Evolutionary conservation across 2,113 vertebrate genomes (phyloP).

Genomic region (Nesospiza acunhae): DNA sequence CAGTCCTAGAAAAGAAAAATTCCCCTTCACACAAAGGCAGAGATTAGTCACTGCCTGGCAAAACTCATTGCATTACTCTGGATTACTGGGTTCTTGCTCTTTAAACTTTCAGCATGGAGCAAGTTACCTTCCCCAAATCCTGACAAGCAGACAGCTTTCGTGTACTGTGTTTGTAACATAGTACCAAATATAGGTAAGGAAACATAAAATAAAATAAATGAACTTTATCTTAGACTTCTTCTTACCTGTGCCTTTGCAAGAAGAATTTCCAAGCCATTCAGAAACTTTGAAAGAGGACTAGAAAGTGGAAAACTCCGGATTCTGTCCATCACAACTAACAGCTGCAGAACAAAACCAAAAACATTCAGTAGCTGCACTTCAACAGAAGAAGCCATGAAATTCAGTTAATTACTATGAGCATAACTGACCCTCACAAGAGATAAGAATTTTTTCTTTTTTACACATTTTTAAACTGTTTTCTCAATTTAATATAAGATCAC

Average conservation of each 20-base stretch:
- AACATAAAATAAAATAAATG: not conserved
- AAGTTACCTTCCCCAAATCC: not conserved
- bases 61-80: not conserved
- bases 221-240: not conserved
- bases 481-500: not conserved
- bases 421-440: not conserved
- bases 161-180: not conserved
- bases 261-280: constrained; percentile 96
- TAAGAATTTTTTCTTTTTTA: not conserved
- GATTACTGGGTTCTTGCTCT: not conserved
- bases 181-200: not conserved
- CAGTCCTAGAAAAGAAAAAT: constrained; percentile 82
- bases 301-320: constrained; percentile 88
- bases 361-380: not conserved
- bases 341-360: constrained; percentile 68
- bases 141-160: not conserved
- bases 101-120: not conserved
- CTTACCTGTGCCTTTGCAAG: constrained; percentile 92
- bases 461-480: not conserved
- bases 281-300: constrained; percentile 91
- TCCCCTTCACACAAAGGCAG: not conserved
- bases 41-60: not conserved
- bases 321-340: constrained; percentile 88
- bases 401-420: not conserved
- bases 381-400: not conserved